phyloP scores from a whole-genome alignment of 2,888 invertebrate species.

The Eurytoma adleriae region DNA sequence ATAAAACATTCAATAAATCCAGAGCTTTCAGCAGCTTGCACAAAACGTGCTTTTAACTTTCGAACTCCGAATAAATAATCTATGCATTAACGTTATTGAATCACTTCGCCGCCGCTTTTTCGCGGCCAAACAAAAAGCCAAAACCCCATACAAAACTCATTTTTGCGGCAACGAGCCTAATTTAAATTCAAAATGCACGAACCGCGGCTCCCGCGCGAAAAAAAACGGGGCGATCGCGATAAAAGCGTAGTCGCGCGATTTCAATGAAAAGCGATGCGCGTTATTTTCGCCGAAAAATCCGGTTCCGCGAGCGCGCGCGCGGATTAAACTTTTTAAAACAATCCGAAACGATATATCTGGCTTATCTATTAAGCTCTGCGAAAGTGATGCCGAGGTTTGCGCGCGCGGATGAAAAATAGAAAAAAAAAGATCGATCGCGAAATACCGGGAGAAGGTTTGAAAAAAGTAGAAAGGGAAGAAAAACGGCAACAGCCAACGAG shows the following conservation, averaged over 20 bases:
- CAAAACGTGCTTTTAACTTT: not conserved
- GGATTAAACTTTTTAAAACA: constrained; percentile 52
- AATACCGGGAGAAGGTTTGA: not conserved
- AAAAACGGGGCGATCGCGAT: not conserved
- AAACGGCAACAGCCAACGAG: not conserved
- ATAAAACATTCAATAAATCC: not conserved
- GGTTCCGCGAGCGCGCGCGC: not conserved
- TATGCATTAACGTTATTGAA: constrained; percentile 21
- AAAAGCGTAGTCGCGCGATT: not conserved
- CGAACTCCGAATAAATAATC: constrained; percentile 7
- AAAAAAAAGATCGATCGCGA: constrained; percentile 1
- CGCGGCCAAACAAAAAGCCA: not conserved
- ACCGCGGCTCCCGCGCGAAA: not conserved
- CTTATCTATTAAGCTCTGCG: constrained; percentile 49
- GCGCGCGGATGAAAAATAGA: constrained; percentile 26
- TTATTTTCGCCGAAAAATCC: constrained; percentile 18
- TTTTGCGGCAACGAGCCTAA: constrained; percentile 6
- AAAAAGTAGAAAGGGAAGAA: not conserved
- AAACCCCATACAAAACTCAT: not conserved
- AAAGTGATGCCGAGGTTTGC: constrained; percentile 32
- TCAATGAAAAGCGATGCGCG: constrained; percentile 9
- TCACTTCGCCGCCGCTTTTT: constrained; percentile 13
- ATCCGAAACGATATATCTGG: constrained; percentile 50
- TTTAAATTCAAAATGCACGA: constrained; percentile 20
- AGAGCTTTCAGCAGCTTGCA: not conserved